Base-by-base conservation (phyloP, 2,113 vertebrate species). In the Gymnocephalus cernua region DNA sequence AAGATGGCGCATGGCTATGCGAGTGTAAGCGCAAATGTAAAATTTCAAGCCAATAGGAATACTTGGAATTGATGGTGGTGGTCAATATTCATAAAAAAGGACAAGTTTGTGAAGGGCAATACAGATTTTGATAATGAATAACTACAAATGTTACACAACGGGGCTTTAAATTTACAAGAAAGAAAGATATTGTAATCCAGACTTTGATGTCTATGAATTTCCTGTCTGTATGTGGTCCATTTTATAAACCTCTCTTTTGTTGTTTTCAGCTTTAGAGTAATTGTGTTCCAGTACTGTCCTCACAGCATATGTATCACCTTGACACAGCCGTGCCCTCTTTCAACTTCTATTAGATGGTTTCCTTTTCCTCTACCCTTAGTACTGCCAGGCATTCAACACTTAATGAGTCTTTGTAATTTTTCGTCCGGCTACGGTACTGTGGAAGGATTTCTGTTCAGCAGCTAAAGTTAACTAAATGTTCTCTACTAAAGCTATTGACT, bases 401-500 rank as follows among this genome's bases (percentile, higher is more conserved):
- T 44, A 57, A 51, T 61, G 12, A 74, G 44, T 18, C 53, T 58
- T 72, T 59, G 16, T 32, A 11, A 18, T 51, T 44, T 70, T 44
- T 64, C 25, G 57, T 56, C 38, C n/a, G 50, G 19, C 38, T 41
- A 51, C 8, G 0, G 29, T 38, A 27, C 18, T 65, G 21, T 56
- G 14, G 19, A 63, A 25, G 16, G 16, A 58, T 41, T 74, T 51
- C 48, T 63, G 18, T 70, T 70, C n/a, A 61, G 65, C 51, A 61
- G 54, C 25, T 32, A 15, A 3, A 56, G 71, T 68, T 11, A 54
- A 54, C 63, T 61, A 29, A 74, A 67, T 44, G 23, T 53, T 61
- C 13, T 66, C 16, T n/a, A 66, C 59, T 51, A 23, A 45, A 32
- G 47, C 47, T 23, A 11, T 61, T 41, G 45, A 16, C 23, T 59